Percentiles rank a stretch among this genome's conserved stretches.
These are phyloP conservation scores for Ifrita kowaldi DNA, from an alignment of 2,113 vertebrate species.

Conservation along the genomic window DNA sequence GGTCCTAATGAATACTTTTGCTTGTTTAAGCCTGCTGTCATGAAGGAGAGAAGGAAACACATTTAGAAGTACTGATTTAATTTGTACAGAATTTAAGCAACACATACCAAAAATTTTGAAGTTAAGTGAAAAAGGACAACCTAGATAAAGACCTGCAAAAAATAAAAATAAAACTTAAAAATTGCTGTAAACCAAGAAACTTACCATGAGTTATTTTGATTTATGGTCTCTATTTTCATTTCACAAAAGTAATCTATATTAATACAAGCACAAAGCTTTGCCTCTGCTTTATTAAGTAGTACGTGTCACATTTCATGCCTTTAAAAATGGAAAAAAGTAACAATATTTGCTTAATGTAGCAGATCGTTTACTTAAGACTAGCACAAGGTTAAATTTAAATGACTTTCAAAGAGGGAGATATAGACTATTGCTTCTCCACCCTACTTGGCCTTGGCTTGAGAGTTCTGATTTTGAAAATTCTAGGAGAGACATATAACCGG, in stretches of 20 bases:
- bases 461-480: background rate
- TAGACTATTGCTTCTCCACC: background rate
- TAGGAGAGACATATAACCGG: background rate
- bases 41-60: background rate
- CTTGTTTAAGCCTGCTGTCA: background rate
- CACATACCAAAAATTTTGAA: background rate
- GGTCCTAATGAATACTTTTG: background rate
- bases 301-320: conserved; percentile 21
- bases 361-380: conserved; percentile 31
- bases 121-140: background rate
- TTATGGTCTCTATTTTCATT: conserved; percentile 66
- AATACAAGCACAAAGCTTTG: conserved; percentile 49
- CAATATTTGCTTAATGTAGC: conserved; percentile 27
- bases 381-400: conserved; percentile 29
- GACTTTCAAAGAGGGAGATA: background rate
- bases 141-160: background rate
- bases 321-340: conserved; percentile 1
- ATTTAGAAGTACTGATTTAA: background rate
- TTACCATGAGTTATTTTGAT: conserved; percentile 60
- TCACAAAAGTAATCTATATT: conserved; percentile 63
- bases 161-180: conserved; percentile 35
- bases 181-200: conserved; percentile 43
- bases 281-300: conserved; percentile 49
- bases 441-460: background rate
- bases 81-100: background rate